Evolutionary conservation across 2,888 invertebrate genomes (phyloP).

Genomic region (Tuberolachnus salignus): DNA sequence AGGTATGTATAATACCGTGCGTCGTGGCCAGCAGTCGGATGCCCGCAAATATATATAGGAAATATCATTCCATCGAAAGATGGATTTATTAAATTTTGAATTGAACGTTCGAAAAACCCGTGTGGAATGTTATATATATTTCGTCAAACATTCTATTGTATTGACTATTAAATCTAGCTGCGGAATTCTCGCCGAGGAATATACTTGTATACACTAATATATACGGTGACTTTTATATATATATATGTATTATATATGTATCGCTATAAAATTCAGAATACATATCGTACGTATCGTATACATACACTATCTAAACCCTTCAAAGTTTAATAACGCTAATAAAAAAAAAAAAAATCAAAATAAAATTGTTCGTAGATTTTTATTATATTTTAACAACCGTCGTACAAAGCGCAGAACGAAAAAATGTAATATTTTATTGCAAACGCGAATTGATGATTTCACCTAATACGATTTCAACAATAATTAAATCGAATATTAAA

Average conservation of each 20-base stretch:
- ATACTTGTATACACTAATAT: background rate
- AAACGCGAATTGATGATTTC: no score
- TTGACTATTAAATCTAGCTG: background rate
- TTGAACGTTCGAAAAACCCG: constrained; percentile 3
- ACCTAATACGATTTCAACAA: no score
- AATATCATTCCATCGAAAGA: constrained; percentile 47
- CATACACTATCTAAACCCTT: no score
- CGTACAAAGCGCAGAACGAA: no score
- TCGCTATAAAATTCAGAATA: background rate
- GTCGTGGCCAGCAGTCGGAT: constrained; percentile 41
- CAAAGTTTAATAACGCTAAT: no score
- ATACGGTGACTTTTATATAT: background rate
- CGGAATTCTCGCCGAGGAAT: background rate
- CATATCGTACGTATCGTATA: background rate
- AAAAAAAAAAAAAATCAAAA: no score
- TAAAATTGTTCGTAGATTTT: no score
- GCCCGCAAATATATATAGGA: constrained; percentile 31
- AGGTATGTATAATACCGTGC: no score
- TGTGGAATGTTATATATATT: constrained; percentile 22
- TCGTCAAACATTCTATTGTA: constrained; percentile 4
- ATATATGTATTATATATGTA: background rate
- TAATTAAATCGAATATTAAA: no score
- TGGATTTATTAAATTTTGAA: constrained; percentile 52
- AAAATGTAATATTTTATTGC: no score
- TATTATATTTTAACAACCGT: no score